Evolutionary conservation across 2,888 invertebrate genomes (phyloP), one percentile per base, ranked within the genome.

Genomic region (Agapostemon virescens): DNA sequence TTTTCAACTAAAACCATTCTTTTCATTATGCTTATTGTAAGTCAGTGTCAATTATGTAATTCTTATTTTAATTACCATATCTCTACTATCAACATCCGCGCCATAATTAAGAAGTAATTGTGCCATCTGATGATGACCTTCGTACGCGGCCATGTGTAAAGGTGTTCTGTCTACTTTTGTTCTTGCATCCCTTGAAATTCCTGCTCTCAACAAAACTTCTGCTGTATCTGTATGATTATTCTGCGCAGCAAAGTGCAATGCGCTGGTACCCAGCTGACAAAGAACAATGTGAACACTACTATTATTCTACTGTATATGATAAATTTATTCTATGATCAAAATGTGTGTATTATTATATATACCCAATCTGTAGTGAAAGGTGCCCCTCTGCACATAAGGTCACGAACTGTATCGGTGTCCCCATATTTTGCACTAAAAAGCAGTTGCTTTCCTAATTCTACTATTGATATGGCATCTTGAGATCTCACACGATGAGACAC

Each of bases 301-400:
- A 20, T 33, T 58, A 2, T 15, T 6, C 1, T 5, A 40, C 40
- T n/a, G 20, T 13, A 20, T 1, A 13, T 1, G 13, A 45, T 20
- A n/a, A 11, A 9, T 33, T 33, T 15, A 17, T 42, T 15, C 13
- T 15, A 11, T 42, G 2, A 36, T 64, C 63, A 9, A 79, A 67
- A 33, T 33, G 5, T 33, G 33, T 20, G 17, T 17, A 17, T 49
- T 3, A 2, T 2, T 55, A 52, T 42, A 63, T 92, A 90, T 93
- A 98, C 98, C 98, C 98, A 98, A 93, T 98, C 98, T 3, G 98
- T 96, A 15, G 97, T 97, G 90, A 98, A 98, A 38, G 98, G 98
- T 67, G 98, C 98, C 68, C 98, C 98, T 92, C 95, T 95, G 40
- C 95, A 95, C 95, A 98, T 95, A 78, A 98, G 95, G 64, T 95